Base-by-base conservation (phyloP, 2,888 invertebrate genomes). In the Merodon equestris region DNA sequence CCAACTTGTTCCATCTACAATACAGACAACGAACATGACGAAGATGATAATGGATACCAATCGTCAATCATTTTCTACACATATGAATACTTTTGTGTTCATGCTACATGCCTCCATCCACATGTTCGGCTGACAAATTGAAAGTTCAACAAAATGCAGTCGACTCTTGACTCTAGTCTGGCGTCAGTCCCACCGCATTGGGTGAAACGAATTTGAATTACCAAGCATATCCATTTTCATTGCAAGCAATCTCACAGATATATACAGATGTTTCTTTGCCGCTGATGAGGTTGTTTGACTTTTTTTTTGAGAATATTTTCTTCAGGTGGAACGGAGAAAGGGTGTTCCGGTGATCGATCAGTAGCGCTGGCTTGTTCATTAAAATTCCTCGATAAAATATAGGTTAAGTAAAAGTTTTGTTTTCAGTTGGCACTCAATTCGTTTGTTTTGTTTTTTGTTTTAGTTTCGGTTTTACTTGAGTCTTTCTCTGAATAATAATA, bases 381-480 rank as follows among this genome's bases (percentile, higher is more conserved):
- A 50, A 71, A 63, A 71, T 44, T 63, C 71, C 5, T 63, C 44
- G n/a, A 61, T 18, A 34, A 45, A 56, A 71, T 63, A 56, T 71
- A 63, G 71, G 61, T 63, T 71, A 56, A 71, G 71, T 63, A 71
- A 71, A 63, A 71, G 71, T 63, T 48, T 71, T 54, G 47, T 34
- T 42, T 27, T 15, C 38, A 27, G 42, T 64, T 42, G 48, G 44
- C 34, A 14, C 45, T 50, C 38, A 54, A 42, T 18, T 27, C 53
- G 38, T 17, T 53, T 14, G 51, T 47, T 68, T 15, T 38, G 15
- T 48, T 42, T 42, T 47, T 40, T 40, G 5, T 47, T 44, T 57
- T 71, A 27, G 27, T 27, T 73, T 63, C 60, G 66, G 51, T 73
- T 68, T 73, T 64, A 53, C 64, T 68, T 66, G 44, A 64, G 47